Conservation (phyloP, 30 jellyfish, hydroid and myxozoan species). For the Hydractinia echinata region DNA sequence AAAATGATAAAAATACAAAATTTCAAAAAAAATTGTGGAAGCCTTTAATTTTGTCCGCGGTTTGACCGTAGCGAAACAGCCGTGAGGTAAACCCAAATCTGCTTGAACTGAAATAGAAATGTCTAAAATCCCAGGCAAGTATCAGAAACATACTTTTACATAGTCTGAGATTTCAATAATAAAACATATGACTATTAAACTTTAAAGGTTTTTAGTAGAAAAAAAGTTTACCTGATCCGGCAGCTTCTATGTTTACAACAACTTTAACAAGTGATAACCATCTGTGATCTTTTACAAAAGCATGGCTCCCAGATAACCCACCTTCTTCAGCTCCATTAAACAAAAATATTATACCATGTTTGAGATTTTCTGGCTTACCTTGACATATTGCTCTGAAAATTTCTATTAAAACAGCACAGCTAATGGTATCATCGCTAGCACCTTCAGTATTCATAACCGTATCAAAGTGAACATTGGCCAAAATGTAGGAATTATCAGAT, state of each 20-base stretch:
- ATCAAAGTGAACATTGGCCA: conserved; percentile 84
- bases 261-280: conserved; percentile 64
- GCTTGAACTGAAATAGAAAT: too few relatives aligned
- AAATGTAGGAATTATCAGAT: conserved; percentile 37
- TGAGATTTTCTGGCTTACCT: conserved; percentile 60
- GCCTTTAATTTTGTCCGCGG: too few relatives aligned
- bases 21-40: too few relatives aligned
- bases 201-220: too few relatives aligned
- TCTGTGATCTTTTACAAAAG: conserved; percentile 67
- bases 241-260: conserved; percentile 90
- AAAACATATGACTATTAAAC: too few relatives aligned
- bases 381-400: conserved; percentile 60
- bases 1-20: too few relatives aligned
- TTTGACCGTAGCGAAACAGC: too few relatives aligned
- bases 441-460: conserved; percentile 85
- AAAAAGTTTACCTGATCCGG: conserved; percentile 69
- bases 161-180: too few relatives aligned
- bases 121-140: too few relatives aligned
- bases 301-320: conserved; percentile 85
- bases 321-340: conserved; percentile 99
- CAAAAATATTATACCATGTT: conserved; percentile 80
- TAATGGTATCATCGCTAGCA: conserved; percentile 94
- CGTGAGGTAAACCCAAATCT: too few relatives aligned
- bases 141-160: too few relatives aligned
- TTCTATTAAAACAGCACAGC: conserved; percentile 97